A percentile compares a stretch with the other conserved stretches of the same genome.
Evolutionary conservation across 2,797 vertebrate genomes (phyloP).

Genomic region (Micrastur ruficollis): DNA sequence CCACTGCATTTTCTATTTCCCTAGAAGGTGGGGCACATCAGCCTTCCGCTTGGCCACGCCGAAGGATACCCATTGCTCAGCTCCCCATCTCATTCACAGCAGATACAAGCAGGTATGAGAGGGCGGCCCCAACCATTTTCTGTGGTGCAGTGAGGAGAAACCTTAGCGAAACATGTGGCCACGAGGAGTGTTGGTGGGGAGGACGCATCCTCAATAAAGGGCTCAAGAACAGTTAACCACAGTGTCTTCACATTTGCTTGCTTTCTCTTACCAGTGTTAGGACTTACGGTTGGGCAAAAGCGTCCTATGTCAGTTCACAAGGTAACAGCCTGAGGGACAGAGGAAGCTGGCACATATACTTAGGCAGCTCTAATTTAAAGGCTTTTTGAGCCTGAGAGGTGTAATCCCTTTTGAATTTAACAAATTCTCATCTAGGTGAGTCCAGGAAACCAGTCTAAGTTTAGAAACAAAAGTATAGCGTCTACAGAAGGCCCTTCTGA

Average conservation of each 20-base stretch:
- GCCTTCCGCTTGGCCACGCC: neutral
- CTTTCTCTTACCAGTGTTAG: neutral
- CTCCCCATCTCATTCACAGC: neutral
- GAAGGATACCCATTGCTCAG: neutral
- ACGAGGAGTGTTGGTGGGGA: neutral
- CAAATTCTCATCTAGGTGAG: neutral
- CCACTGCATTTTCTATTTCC: neutral
- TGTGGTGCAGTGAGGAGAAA: neutral
- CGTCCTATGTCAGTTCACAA: neutral
- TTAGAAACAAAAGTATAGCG: neutral
- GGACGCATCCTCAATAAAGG: no score
- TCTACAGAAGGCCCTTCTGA: neutral
- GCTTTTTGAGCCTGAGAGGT: neutral
- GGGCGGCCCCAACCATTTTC: neutral
- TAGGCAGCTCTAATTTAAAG: neutral
- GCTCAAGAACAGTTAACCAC: neutral
- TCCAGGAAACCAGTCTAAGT: neutral
- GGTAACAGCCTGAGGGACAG: neutral
- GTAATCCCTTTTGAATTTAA: neutral
- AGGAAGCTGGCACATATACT: neutral
- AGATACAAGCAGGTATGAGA: no score
- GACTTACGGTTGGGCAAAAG: neutral
- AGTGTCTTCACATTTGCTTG: neutral
- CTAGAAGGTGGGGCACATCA: neutral
- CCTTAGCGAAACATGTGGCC: neutral